Conservation (phyloP, 2,113 vertebrate species). For the Apodemus sylvaticus region DNA sequence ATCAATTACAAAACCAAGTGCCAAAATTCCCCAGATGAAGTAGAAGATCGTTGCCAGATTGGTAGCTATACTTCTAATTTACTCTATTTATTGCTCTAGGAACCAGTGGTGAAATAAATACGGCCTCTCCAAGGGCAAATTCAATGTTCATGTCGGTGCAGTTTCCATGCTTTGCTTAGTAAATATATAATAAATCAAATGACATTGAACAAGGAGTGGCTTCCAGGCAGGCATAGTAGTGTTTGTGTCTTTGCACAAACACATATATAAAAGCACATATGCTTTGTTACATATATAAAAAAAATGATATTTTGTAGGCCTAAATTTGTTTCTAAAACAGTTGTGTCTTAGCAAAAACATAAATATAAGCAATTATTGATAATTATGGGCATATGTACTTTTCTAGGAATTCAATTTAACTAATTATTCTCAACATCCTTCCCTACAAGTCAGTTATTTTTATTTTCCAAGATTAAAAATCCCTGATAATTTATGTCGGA, state of each 20-base stretch:
- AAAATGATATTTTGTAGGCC: not conserved
- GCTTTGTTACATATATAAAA: not conserved
- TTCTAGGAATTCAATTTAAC: constrained; percentile 15
- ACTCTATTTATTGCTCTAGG: constrained; percentile 35
- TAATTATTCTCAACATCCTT: constrained; percentile 3
- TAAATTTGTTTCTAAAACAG: not conserved
- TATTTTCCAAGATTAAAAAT: constrained; percentile 15
- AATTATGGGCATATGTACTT: not conserved
- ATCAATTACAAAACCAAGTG: constrained; percentile 34
- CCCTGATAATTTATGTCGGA: not conserved
- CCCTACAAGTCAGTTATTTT: not conserved
- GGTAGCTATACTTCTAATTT: not conserved
- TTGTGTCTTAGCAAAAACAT: constrained; percentile 13
- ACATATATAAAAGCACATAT: not conserved
- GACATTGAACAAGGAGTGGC: not conserved
- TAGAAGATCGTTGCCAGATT: constrained; percentile 45
- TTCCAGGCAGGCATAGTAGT: not conserved
- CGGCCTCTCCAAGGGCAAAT: constrained; percentile 44
- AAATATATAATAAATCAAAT: constrained; percentile 24
- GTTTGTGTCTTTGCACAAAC: not conserved
- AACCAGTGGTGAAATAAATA: not conserved
- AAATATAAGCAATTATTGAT: not conserved
- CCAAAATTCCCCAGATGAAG: constrained; percentile 50
- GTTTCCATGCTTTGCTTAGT: not conserved
- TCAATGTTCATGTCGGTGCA: not conserved